Base-by-base conservation (phyloP, 2,797 vertebrate genomes). In the Acomys russatus region DNA sequence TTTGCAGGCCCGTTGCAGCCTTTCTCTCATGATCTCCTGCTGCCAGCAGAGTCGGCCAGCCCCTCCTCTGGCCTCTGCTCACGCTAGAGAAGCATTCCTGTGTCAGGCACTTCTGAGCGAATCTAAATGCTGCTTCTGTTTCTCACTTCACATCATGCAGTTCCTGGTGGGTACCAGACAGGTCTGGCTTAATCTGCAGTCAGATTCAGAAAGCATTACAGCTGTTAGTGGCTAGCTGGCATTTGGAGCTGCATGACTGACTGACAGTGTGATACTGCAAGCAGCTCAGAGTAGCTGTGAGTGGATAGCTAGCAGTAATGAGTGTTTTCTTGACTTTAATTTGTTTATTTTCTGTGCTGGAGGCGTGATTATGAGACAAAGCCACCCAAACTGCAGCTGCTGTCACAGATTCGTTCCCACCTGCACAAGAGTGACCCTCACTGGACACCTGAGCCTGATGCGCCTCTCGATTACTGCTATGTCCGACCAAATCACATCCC, bases 401-500 rank as follows among this genome's bases (percentile, higher is more conserved):
- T 99, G 98, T 98, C 99, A 1, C 99, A 99, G 98, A 99, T 99
- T 93, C 98, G 98, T 10, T 99, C 99, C 0, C 97, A 99, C 96
- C 98, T 98, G 1, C 99, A 99, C 97, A 99, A 97, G 96, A 98
- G 98, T 54, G 98, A 99, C 49, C 97, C 99, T 0, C 97, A 94
- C 94, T 99, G 99, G 99, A 98, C 90, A 25, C 98, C 99, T 0
- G 99, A 99, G 89, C 98, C 99, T 0, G 99, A 99, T 3, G 99
- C 99, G 23, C 98, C 99, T 83, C 98, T 99, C 4, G 99, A 99
- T 98, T 99, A 99, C 98, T 99, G 99, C 98, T 99, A 99, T 0
- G 99, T 99, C 64, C 99, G 99, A 1, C 99, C 99, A 2, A 99
- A 99, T 98, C 99, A 99, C 98, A 99, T 99, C 96, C 99, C 99